Conservation (phyloP, 2,888 invertebrate species). For the Steinernema hermaphroditum region DNA sequence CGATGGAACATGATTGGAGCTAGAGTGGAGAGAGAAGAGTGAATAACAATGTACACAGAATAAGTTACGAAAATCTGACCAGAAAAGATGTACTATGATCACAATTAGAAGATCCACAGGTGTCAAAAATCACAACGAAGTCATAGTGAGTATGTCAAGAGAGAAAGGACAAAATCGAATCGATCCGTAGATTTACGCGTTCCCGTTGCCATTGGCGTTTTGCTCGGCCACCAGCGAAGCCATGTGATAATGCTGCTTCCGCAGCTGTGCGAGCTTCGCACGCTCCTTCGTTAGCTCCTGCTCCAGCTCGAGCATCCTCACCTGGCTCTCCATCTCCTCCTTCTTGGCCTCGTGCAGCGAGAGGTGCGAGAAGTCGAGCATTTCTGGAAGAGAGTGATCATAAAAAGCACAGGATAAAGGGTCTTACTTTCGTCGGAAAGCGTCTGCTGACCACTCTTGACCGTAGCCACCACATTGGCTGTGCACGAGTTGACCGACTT, state of each 20-base stretch:
- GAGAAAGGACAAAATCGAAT: background rate
- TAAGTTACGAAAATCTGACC: background rate
- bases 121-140: background rate
- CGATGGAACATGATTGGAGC: no score
- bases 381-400: slow-evolving; percentile 72
- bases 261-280: slow-evolving; percentile 79
- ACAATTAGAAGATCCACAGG: slow-evolving; percentile 3
- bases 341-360: slow-evolving; percentile 91
- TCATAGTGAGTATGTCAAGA: background rate
- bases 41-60: background rate
- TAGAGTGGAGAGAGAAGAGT: background rate
- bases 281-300: slow-evolving; percentile 86
- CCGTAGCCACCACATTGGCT: slow-evolving; percentile 88
- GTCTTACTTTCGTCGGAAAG: slow-evolving; percentile 79
- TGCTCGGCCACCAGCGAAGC: slow-evolving; percentile 56
- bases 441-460: slow-evolving; percentile 83
- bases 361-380: slow-evolving; percentile 84
- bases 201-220: background rate
- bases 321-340: slow-evolving; percentile 91
- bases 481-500: slow-evolving; percentile 86
- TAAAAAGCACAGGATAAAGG: background rate
- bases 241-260: slow-evolving; percentile 85
- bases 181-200: background rate
- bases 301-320: slow-evolving; percentile 85
- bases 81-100: background rate